A percentile compares a stretch with the other conserved stretches of the same genome.
These are phyloP conservation scores for Subacronicta megacephala DNA, from an alignment of 2,888 invertebrate genomes.

Conservation along the genomic window DNA sequence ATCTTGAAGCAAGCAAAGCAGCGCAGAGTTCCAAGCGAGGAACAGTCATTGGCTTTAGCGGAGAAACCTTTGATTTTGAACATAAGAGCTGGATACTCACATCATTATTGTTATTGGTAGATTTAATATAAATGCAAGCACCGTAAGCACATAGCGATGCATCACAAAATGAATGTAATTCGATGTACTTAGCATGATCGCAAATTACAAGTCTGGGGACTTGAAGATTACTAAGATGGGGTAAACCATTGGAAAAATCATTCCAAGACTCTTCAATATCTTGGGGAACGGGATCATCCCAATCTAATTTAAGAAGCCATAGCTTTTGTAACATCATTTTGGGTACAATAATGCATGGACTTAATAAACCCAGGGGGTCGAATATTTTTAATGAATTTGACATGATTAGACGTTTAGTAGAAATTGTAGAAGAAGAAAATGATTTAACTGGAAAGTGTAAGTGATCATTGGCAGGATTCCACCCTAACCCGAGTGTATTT, in stretches of 20 bases:
- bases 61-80: conserved; percentile 2
- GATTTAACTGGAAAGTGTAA: neutral
- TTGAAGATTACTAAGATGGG: neutral
- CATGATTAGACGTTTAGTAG: neutral
- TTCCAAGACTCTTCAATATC: neutral
- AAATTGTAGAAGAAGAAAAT: neutral
- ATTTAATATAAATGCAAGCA: conserved; percentile 7
- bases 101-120: neutral
- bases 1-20: neutral
- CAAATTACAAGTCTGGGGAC: neutral
- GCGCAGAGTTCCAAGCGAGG: neutral
- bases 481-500: neutral
- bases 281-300: neutral
- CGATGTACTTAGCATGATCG: neutral
- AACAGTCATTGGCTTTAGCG: neutral
- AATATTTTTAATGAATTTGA: conserved; percentile 1
- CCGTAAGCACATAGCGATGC: neutral
- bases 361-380: neutral
- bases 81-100: neutral
- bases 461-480: neutral
- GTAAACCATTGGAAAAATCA: neutral
- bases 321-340: neutral
- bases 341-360: neutral
- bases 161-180: neutral
- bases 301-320: neutral